These are phyloP conservation scores for Nemurella pictetii DNA, from an alignment of 2,888 invertebrate genomes.

Conservation along the genomic window DNA sequence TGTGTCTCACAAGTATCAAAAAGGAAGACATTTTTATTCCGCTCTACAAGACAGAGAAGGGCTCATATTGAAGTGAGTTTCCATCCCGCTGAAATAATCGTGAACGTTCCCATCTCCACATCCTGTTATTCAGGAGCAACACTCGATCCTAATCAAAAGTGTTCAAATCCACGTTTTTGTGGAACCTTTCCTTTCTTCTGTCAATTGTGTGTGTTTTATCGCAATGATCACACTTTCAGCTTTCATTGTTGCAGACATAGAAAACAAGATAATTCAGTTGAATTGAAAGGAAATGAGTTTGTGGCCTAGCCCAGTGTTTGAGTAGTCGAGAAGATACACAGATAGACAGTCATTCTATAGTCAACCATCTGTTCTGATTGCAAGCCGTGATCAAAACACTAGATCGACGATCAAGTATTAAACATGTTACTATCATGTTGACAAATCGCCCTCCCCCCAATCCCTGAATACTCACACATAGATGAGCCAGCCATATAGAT, in stretches of 20 bases:
- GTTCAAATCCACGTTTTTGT: constrained; percentile 12
- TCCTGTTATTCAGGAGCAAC: constrained; percentile 16
- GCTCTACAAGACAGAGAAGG: background rate
- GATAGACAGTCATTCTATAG: background rate
- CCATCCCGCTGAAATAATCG: background rate
- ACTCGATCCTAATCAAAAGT: constrained; percentile 24
- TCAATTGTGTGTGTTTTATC: constrained; percentile 25
- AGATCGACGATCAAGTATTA: background rate
- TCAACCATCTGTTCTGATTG: constrained; percentile 31
- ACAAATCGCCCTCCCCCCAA: constrained; percentile 20
- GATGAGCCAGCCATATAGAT: background rate
- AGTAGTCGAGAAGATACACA: background rate
- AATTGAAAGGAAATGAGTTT: constrained; percentile 31
- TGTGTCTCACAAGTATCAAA: background rate
- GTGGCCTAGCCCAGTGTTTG: constrained; percentile 7
- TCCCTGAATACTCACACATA: background rate
- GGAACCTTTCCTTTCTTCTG: constrained; percentile 4
- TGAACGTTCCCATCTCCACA: constrained; percentile 20
- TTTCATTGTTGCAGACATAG: constrained; percentile 21
- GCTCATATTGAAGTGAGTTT: background rate
- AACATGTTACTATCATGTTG: constrained; percentile 10
- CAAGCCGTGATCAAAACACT: background rate
- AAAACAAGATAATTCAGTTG: constrained; percentile 23
- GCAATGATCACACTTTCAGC: constrained; percentile 26
- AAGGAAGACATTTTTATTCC: background rate